phyloP scores from a whole-genome alignment of 2,113 vertebrate genomes.

The Rattus norvegicus region DNA sequence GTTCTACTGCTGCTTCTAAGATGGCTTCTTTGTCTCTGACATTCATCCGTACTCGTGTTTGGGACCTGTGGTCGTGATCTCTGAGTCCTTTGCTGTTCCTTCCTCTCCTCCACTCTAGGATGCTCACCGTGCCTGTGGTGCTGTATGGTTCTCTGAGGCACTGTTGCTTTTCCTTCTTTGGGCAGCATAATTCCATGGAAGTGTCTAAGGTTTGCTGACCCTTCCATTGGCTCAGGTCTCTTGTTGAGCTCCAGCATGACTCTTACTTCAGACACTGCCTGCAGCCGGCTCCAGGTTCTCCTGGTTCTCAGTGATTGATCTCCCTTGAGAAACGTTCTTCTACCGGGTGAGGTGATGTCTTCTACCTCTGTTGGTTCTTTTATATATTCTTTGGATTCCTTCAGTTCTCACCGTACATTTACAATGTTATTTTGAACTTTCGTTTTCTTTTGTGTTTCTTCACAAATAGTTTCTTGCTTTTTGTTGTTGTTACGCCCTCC shows the following conservation, averaged over 20 bases:
- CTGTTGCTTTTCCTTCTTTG: not conserved
- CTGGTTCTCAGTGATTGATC: not conserved
- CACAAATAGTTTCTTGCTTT: not conserved
- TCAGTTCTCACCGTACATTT: not conserved
- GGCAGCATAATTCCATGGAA: not conserved
- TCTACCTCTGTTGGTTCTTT: not conserved
- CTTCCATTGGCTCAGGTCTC: not conserved
- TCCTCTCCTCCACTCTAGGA: not conserved
- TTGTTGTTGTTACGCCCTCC: not conserved
- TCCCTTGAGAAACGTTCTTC: not conserved
- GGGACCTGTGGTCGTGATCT: not conserved
- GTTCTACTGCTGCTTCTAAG: not conserved
- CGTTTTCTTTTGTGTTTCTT: not conserved
- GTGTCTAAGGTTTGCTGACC: not conserved
- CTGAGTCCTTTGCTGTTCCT: too few species aligned
- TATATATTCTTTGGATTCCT: not conserved
- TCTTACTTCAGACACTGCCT: not conserved
- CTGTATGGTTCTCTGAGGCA: not conserved
- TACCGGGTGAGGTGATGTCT: not conserved
- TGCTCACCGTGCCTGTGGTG: rapidly evolving
- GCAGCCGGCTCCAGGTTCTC: not conserved
- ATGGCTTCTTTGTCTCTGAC: not conserved
- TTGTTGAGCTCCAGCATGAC: not conserved
- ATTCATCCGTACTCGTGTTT: not conserved
- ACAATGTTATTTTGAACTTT: not conserved